Evolutionary conservation across 2,888 invertebrate species (phyloP), one percentile per base, ranked within the genome.

Genomic region (Ceraclea dissimilis): DNA sequence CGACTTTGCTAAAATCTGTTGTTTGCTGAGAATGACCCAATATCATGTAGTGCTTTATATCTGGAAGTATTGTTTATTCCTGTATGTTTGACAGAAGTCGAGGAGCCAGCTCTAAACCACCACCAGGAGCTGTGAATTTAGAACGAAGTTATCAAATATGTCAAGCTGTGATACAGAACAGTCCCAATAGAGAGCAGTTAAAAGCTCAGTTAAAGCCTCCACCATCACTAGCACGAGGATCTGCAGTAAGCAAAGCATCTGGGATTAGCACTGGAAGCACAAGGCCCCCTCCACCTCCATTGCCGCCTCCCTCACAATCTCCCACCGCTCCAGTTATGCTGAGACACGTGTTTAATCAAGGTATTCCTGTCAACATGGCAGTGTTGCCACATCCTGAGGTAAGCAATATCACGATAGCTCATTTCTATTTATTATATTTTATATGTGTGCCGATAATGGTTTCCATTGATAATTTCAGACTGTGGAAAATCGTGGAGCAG

Each of bases 101-200:
- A 49, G 80, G 79, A 63, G 79, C 82, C 6, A 87, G 85, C 66
- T 87, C 85, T 66, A 88, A 88, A 69, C 84, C 90, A 59, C 92
- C 93, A 1, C 93, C 92, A 0, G 93, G 93, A 1, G 90, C 90
- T 2, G 91, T 95, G 33, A 95, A 96, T 73, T 75, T 95, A 54
- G 94, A 95, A 70, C 82, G 96, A 56, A 95, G 95, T 69, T 93
- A 94, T 72, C 94, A 95, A 75, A 96, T 96, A 65, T 92, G 91
- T 67, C 90, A 89, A 71, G 90, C 90, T 46, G 90, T 90, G n/a
- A 91, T 96, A 63, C 93, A 93, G 73, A 93, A 92, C 71, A 94
- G 93, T 68, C 92, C 92, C 0, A 93, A 93, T 74, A 79, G 93
- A 17, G 91, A 93, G 68, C 91, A 91, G 65, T 72, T 93, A 49